phyloP scores from a whole-genome alignment of 2,888 invertebrate species.

The Drosophila mulleri region DNA sequence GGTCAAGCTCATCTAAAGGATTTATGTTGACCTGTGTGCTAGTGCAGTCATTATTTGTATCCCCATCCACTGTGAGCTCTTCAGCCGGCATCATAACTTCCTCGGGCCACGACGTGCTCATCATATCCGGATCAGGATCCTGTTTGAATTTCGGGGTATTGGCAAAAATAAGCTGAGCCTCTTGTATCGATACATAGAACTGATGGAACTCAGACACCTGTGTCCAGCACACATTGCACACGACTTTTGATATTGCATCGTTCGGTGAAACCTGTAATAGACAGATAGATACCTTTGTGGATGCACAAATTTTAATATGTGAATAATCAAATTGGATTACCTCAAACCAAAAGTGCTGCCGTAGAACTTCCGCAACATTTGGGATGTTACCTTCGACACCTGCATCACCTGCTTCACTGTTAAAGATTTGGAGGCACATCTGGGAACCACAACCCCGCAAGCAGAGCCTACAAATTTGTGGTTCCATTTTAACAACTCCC shows the following conservation, averaged over 20 bases:
- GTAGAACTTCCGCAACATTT: slow-evolving; percentile 77
- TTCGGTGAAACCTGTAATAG: slow-evolving; percentile 71
- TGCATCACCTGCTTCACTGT: slow-evolving; percentile 55
- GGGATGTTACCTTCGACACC: slow-evolving; percentile 57
- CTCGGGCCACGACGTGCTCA: slow-evolving; percentile 64
- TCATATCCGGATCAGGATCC: slow-evolving; percentile 60
- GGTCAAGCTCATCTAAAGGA: slow-evolving; percentile 73
- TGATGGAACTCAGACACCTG: slow-evolving; percentile 82
- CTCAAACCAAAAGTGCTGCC: slow-evolving; percentile 83
- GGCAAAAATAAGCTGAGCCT: slow-evolving; percentile 75
- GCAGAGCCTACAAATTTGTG: slow-evolving; percentile 80
- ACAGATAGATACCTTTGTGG: background rate
- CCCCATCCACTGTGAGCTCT: slow-evolving; percentile 61
- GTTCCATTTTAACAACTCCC: slow-evolving; percentile 56
- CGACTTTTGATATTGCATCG: slow-evolving; percentile 77
- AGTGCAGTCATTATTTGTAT: slow-evolving; percentile 30
- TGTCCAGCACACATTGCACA: slow-evolving; percentile 83
- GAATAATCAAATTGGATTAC: slow-evolving; percentile 52
- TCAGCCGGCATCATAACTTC: slow-evolving; percentile 66
- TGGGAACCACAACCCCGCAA: slow-evolving; percentile 75
- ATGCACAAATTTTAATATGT: background rate
- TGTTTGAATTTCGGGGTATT: slow-evolving; percentile 65
- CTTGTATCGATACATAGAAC: slow-evolving; percentile 81
- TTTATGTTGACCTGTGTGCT: slow-evolving; percentile 59
- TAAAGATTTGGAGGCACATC: slow-evolving; percentile 81